These are phyloP conservation scores for Alethe castanea DNA, from an alignment of 2,113 vertebrate genomes.

Conservation along the genomic window DNA sequence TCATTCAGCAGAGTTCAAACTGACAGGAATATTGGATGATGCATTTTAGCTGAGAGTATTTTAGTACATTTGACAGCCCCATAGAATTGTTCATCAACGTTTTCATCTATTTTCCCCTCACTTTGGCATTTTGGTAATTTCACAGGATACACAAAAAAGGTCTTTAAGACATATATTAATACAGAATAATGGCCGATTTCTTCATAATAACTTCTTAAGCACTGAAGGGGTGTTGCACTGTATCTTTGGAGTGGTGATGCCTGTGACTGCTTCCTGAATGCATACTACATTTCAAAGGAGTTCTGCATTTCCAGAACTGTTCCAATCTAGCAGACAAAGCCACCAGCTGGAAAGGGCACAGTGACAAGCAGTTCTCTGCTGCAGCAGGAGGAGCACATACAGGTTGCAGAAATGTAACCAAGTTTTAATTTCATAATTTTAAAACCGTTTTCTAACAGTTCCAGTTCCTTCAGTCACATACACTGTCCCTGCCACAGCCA, in stretches of 20 bases:
- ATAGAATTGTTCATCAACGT: not conserved
- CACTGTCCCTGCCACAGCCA: not conserved
- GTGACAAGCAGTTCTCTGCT: not conserved
- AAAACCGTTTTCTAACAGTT: not conserved
- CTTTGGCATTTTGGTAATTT: not conserved
- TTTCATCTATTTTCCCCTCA: not conserved
- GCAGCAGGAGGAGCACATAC: not conserved
- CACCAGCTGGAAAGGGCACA: not conserved
- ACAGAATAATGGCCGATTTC: no score
- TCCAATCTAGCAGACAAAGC: not conserved
- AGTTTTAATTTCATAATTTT: not conserved
- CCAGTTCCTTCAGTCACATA: not conserved
- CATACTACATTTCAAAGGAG: not conserved
- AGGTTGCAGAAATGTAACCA: not conserved
- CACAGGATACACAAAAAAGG: not conserved
- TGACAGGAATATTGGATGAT: not conserved
- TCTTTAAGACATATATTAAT: not conserved
- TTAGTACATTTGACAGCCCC: not conserved
- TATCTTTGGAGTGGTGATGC: not conserved
- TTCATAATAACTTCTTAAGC: not conserved
- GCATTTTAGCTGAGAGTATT: not conserved
- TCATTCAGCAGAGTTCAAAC: not conserved
- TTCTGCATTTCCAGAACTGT: not conserved
- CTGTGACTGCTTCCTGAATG: not conserved
- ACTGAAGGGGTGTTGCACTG: not conserved